These are phyloP conservation scores for Cyclura pinguis DNA, from an alignment of 2,797 vertebrate species.

Conservation along the genomic window DNA sequence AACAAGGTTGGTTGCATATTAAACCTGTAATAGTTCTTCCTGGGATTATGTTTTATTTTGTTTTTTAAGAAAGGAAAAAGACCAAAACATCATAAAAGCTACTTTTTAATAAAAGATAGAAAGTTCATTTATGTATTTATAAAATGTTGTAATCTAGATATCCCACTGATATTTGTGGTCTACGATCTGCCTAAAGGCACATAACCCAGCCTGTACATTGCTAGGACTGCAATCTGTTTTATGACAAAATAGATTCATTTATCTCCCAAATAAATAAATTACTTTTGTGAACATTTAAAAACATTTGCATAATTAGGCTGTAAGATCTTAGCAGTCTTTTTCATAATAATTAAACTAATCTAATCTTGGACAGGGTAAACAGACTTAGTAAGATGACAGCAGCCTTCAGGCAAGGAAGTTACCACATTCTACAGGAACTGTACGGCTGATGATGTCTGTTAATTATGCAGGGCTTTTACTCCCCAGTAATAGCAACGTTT, in stretches of 20 bases:
- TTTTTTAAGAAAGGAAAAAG: conserved; percentile 79
- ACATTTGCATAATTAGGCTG: conserved; percentile 99
- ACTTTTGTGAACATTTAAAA: conserved; percentile 94
- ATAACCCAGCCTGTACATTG: conserved; percentile 83
- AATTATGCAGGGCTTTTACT: conserved; percentile 95
- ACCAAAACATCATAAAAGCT: background rate
- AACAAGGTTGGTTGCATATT: conserved; percentile 82
- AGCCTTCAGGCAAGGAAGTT: conserved; percentile 95
- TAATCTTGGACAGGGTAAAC: conserved; percentile 99
- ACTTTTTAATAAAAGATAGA: background rate
- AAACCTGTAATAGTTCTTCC: conserved; percentile 82
- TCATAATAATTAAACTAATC: conserved; percentile 99
- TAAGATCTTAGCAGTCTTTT: conserved; percentile 94
- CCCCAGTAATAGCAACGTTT: conserved; percentile 92
- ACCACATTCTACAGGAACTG: conserved; percentile 91
- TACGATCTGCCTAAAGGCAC: conserved; percentile 91
- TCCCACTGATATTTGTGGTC: conserved; percentile 92
- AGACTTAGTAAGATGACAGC: conserved; percentile 93
- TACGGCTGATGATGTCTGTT: conserved; percentile 97
- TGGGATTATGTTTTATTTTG: conserved; percentile 76
- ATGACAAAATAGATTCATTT: conserved; percentile 95
- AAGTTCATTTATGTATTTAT: conserved; percentile 92
- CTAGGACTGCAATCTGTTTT: conserved; percentile 91
- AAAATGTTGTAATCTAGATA: conserved; percentile 90
- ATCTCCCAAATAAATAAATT: conserved; percentile 97